Evolutionary conservation across 2,113 vertebrate species (phyloP), one percentile per base, ranked within the genome.

Genomic region (Petrocephalus microphthalmus): DNA sequence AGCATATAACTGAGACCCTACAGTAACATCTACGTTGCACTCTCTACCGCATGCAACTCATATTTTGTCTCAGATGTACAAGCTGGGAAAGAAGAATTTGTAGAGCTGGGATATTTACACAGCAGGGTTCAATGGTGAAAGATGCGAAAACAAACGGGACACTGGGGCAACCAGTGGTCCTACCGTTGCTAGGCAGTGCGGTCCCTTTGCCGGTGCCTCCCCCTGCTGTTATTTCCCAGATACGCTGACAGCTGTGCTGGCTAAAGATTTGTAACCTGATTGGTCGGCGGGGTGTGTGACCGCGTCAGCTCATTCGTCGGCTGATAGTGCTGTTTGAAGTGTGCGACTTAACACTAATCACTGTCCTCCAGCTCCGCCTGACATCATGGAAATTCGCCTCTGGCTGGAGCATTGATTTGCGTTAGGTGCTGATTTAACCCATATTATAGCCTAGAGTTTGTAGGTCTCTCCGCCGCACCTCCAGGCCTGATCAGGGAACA

Each of bases 351-450:
- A 15, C 52, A 20, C n/a, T 54, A 85, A 54, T 54, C 84, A 52
- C 11, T 17, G 45, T 25, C 29, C 84, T 85, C 54, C 13, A 13
- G 29, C 52, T 51, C 52, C 5, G 2, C 52, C 52, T 85, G 52
- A 56, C 84, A 56, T 85, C 84, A 85, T 25, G 84, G 84, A 85
- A 85, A 85, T 53, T 53, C 47, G 17, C 84, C 51, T 33, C n/a
- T 37, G 84, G 49, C 51, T 45, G 20, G 25, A 54, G 25, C 56
- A 85, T 85, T 85, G 84, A 85, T 85, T 85, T 85, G 29, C 22
- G 7, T 84, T 84, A 56, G 25, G 52, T 85, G 84, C 33, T 37
- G 13, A 85, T 54, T 53, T 85, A 85, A 85, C 54, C 19, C n/a
- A 29, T 85, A 33, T 85, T 85, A 53, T 33, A 85, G 49, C 29